Conservation (phyloP, 2,113 vertebrate species). For the Tonatia bakeri region DNA sequence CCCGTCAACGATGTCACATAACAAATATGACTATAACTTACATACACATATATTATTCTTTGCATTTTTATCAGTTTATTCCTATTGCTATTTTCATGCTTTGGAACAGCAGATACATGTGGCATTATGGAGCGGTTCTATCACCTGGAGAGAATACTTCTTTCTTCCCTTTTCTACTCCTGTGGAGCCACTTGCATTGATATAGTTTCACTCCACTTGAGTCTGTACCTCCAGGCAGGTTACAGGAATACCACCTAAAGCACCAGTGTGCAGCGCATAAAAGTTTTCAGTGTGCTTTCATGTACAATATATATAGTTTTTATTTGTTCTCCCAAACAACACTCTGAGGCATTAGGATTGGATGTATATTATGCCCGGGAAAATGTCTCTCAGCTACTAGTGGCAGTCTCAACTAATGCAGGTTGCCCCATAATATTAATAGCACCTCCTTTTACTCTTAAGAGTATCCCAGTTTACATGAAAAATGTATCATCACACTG, state of each 20-base stretch:
- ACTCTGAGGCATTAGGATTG: neutral
- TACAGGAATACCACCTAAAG: neutral
- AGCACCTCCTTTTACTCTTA: neutral
- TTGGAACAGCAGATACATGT: neutral
- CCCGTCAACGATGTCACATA: neutral
- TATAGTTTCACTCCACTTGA: neutral
- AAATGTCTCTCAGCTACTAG: neutral
- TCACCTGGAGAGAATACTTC: neutral
- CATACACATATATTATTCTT: neutral
- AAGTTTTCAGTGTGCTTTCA: neutral
- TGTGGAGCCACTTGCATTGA: neutral
- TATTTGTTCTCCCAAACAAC: neutral
- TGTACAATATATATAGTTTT: neutral
- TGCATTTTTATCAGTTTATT: neutral
- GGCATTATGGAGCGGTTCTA: neutral
- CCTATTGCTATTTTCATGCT: neutral
- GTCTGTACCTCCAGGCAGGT: neutral
- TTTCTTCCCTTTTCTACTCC: neutral
- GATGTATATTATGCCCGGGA: neutral
- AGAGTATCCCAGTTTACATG: neutral
- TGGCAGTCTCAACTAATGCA: neutral
- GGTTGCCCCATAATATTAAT: neutral
- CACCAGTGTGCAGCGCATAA: neutral
- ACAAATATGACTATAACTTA: neutral
- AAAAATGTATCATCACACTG: neutral